Evolutionary conservation across 2,888 invertebrate genomes (phyloP), one percentile per base, ranked within the genome.

Genomic region (Phaonia tiefii): DNA sequence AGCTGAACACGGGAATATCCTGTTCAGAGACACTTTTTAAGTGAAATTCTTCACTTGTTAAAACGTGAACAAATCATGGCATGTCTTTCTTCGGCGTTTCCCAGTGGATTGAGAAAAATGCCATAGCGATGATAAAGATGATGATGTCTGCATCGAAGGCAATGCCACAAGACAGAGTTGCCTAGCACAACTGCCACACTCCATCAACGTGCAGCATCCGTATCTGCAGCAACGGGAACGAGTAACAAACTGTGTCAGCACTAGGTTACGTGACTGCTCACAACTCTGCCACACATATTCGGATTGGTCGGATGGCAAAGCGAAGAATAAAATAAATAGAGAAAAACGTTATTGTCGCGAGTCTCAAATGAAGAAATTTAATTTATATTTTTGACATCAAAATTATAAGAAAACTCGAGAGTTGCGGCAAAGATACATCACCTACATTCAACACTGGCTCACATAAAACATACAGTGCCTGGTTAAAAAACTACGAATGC

Each of bases 161-260:
- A 39, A 15, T 60, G 63, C 31, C 31, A 8, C 31, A 31, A 31
- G 31, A 5, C 31, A 8, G 31, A 8, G 3, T 31, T 8, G 31
- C 31, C 31, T 5, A 31, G 31, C 8, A 31, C 4, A 31, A 31
- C 31, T 31, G 31, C 31, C 31, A 31, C 31, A 31, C 31, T 31
- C 31, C 8, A 31, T 31, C 31, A 31, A n/a, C n/a, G n/a, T 31
- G 31, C 31, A 31, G 31, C 86, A 85, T 83, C 84, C 86, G 83
- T 84, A n/a, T 58, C 31, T 51, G 54, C 13, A 22, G 17, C 82
- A 84, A 86, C 85, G 86, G 86, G 87, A 87, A 88, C 85, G 85
- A 87, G 86, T 88, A 87, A 87, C 86, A 87, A 88, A 87, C 85
- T 86, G 85, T 88, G 87, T 87, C 88, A 88, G 87, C 85, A 83